These are phyloP conservation scores for Candoia aspera DNA, from an alignment of 2,113 vertebrate species.

Conservation along the genomic window DNA sequence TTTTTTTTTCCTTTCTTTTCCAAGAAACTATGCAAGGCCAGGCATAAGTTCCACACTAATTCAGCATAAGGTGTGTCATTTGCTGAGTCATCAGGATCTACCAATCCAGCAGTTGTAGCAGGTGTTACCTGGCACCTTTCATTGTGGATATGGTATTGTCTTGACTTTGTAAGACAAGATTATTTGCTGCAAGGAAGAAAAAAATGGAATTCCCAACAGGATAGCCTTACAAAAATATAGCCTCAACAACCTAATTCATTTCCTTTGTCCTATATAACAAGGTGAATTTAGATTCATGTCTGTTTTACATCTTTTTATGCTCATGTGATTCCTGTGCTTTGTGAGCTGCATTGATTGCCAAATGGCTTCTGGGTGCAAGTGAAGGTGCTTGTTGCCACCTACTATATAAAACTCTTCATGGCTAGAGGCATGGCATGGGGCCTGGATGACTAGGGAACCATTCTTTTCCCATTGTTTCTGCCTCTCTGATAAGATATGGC, in stretches of 20 bases:
- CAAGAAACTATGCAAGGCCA: not conserved
- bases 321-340: not conserved
- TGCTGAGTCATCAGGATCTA: not conserved
- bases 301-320: not conserved
- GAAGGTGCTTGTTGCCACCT: not conserved
- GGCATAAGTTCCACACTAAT: not conserved
- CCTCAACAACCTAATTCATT: not conserved
- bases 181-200: not conserved
- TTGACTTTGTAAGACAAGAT: not conserved
- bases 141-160: not conserved
- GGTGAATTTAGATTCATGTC: not conserved
- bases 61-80: not conserved
- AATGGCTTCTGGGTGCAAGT: not conserved
- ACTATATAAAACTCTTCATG: not conserved
- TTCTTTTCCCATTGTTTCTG: not conserved
- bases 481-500: not conserved
- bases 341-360: not conserved
- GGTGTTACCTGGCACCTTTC: not conserved
- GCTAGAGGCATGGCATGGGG: not conserved
- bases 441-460: not conserved
- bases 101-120: not conserved
- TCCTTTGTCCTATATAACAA: not conserved
- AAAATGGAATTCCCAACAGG: slow-evolving; percentile 14
- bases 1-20: not conserved
- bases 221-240: not conserved